Evolutionary conservation across 2,888 invertebrate species (phyloP), one percentile per base, ranked within the genome.

Genomic region (Stenodera caucasica): DNA sequence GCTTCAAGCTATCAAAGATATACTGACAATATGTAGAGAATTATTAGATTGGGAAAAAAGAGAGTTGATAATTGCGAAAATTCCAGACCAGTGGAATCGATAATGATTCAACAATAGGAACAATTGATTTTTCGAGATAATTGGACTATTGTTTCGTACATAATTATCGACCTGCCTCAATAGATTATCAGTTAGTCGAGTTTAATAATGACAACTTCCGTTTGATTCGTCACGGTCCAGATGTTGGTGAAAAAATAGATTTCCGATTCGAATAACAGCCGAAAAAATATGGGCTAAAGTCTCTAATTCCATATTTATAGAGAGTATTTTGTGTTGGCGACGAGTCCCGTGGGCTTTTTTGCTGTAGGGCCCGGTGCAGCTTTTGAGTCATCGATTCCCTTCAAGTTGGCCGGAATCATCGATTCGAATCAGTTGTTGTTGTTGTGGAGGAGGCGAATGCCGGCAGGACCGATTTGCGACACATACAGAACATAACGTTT

Each of bases 111-210:
- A 12, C 12, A 45, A 21, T 45, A 12, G 45, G 7, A 61, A 64
- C 55, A 62, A 58, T 51, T 23, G 52, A 57, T 50, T 61, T 12
- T 45, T 18, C 1, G 52, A 60, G 49, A 58, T 64, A 64, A 73
- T 72, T 72, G 70, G 66, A 23, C 61, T 65, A 65, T 65, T 65
- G 65, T 65, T 63, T 45, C 21, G 8, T 45, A 21, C 63, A 67
- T 69, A 72, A 72, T 72, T 70, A 70, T 59, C 60, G 72, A 72
- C 74, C 74, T 74, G 67, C 74, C 74, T 70, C 74, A 71, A 73
- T 72, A 67, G 61, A 64, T 61, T 73, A 72, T 68, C 74, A 70
- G 70, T 71, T 70, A 68, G 67, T 55, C 53, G 35, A 53, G 49
- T 61, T 68, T 57, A 64, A 66, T 61, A 61, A 66, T 63, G 61